A percentile compares a stretch with the other conserved stretches of the same genome.
Evolutionary conservation across 2,797 vertebrate species (phyloP).

Genomic region (Adrianichthys oophorus): DNA sequence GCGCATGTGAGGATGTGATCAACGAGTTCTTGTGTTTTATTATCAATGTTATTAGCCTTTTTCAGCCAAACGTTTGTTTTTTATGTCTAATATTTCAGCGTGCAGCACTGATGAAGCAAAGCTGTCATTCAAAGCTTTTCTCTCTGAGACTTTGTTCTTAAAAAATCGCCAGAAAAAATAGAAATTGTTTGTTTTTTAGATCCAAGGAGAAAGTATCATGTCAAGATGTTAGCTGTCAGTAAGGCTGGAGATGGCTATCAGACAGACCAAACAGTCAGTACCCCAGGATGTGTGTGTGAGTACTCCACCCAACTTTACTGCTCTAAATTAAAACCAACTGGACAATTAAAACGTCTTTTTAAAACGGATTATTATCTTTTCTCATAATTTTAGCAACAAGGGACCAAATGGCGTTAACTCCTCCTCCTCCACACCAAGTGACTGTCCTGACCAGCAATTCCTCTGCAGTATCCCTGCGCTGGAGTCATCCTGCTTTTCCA

Average conservation of each 20-base stretch:
- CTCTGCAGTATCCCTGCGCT: constrained; percentile 85
- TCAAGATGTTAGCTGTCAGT: constrained; percentile 89
- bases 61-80: too few relatives aligned
- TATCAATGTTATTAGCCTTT: too few relatives aligned
- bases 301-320: constrained; percentile 25
- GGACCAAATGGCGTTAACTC: constrained; percentile 85
- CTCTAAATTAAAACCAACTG: background rate
- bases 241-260: constrained; percentile 92
- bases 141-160: too few relatives aligned
- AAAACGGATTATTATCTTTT: constrained; percentile 19
- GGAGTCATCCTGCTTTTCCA: constrained; percentile 89
- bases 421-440: constrained; percentile 90
- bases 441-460: constrained; percentile 86
- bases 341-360: background rate
- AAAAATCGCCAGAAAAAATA: constrained; percentile 10
- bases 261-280: constrained; percentile 92
- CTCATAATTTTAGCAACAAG: constrained; percentile 81
- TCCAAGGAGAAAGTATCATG: constrained; percentile 94
- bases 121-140: too few relatives aligned
- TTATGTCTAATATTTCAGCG: too few relatives aligned
- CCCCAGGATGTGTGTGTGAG: constrained; percentile 95
- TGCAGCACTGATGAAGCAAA: background rate
- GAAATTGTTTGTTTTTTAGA: constrained; percentile 70
- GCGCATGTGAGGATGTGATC: too few relatives aligned
- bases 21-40: too few relatives aligned